A percentile compares a stretch with the other conserved stretches of the same genome.
Conservation (phyloP, 1,140 invertebrate genomes). For the Cydia splendana region DNA sequence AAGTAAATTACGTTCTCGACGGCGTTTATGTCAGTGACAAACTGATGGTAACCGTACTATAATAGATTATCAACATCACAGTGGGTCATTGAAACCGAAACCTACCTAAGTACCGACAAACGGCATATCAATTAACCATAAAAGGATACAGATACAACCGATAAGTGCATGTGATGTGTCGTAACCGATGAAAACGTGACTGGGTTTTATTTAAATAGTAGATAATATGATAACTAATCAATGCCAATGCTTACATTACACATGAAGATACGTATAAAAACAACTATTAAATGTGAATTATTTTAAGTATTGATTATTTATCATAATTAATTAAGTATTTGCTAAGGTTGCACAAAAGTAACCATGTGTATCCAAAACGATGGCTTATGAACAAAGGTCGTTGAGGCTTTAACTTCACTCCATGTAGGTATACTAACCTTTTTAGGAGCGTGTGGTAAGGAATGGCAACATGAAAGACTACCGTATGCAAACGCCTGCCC, state of each 20-base stretch:
- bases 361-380: too few species aligned
- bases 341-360: too few species aligned
- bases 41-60: too few species aligned
- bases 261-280: background rate
- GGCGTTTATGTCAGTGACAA: too few species aligned
- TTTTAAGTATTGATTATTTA: background rate
- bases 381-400: too few species aligned
- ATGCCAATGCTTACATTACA: background rate
- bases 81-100: background rate
- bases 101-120: background rate
- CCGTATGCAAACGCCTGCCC: too few species aligned
- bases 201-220: background rate
- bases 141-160: conserved; percentile 14
- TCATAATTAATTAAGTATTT: too few species aligned
- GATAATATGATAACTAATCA: background rate
- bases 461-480: too few species aligned
- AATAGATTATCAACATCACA: background rate
- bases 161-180: background rate
- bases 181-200: conserved; percentile 17
- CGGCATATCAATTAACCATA: background rate
- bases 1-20: too few species aligned
- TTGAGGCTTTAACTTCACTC: too few species aligned
- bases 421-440: too few species aligned
- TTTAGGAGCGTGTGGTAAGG: too few species aligned
- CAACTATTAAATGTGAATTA: background rate